Base-by-base conservation (phyloP, 2,888 invertebrate genomes). In the Sipha maydis region DNA sequence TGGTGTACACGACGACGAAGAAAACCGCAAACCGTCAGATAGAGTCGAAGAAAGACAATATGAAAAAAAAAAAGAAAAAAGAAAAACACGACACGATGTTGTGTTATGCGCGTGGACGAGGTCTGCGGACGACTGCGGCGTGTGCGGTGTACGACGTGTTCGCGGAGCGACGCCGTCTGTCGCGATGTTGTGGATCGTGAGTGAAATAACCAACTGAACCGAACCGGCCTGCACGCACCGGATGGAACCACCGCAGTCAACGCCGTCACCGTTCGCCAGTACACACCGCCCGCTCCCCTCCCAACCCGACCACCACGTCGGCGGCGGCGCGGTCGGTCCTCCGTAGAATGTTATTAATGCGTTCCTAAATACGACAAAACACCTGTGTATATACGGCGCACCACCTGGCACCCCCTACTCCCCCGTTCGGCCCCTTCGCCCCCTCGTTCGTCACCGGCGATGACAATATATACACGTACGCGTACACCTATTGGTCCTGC, bases 281-380 rank as follows among this genome's bases (percentile, higher is more conserved):
- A 41, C 78, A 54, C 85, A 1, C 38, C 41, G 0, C 41, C 41
- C 25, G 19, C 21, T 28, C 11, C 54, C 21, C 77, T 61, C 8
- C 7, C 41, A 48, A 28, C 34, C 4, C 71, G 79, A 69, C 83
- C 4, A 71, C 61, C 28, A 3, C 71, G 79, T 31, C 83, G 34
- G 38, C 73, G 31, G 25, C 61, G 56, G 38, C 38, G 56, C 79
- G 71, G 71, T 73, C 56, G 80, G 67, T 82, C 80, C 31, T 75
- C 31, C 88, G 82, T 82, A 61, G 73, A 82, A 80, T 82, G 73
- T 75, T 88, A 88, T 88, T 88, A 88, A 88, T 82, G 88, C 88
- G 88, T 82, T 82, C 88, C 80, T 88, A 88, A 88, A 88, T 88
- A 82, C 75, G 80, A 88, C 88, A 88, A 88, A 88, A 88, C 88